Conservation (phyloP, 53 echinoderm and acorn worm species). For the Henricia sp. region DNA sequence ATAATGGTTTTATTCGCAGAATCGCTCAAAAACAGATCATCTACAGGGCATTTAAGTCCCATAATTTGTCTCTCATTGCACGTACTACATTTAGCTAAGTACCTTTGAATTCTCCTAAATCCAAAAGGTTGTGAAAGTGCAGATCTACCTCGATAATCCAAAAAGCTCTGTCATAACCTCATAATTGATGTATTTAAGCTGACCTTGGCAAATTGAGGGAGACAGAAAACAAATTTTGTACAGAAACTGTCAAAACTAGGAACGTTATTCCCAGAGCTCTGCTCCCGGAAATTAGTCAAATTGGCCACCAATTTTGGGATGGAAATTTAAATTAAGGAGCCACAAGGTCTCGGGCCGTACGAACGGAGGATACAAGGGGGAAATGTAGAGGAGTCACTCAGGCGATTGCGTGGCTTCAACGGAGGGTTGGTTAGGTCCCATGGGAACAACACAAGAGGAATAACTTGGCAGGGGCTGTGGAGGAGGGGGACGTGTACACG, state of each 20-base stretch:
- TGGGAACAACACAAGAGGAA: not conserved
- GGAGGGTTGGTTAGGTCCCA: conserved; percentile 7
- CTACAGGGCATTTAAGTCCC: too few relatives aligned
- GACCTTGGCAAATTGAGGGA: conserved; percentile 14
- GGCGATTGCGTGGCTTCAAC: conserved; percentile 59
- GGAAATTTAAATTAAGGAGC: conserved; percentile 55
- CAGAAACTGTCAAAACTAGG: not conserved
- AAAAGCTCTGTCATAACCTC: too few relatives aligned
- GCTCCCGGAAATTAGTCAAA: conserved; percentile 47
- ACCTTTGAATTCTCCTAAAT: too few relatives aligned
- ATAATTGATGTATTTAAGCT: not conserved
- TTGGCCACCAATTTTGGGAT: conserved; percentile 49
- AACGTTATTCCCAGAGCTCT: not conserved
- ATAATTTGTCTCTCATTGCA: too few relatives aligned
- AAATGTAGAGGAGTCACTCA: conserved; percentile 49
- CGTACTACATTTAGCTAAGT: too few relatives aligned
- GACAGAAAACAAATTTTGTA: not conserved
- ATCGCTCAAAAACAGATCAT: too few relatives aligned
- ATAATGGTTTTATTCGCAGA: too few relatives aligned
- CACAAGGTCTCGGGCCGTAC: conserved; percentile 23
- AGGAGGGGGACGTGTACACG: not conserved
- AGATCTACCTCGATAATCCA: too few relatives aligned
- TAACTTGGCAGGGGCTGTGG: not conserved
- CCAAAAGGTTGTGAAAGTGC: too few relatives aligned
- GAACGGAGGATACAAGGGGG: conserved; percentile 30